A percentile compares a stretch with the other conserved stretches of the same genome.
These are phyloP conservation scores for Amazona guildingii DNA, from an alignment of 2,113 vertebrate species.

Conservation along the genomic window DNA sequence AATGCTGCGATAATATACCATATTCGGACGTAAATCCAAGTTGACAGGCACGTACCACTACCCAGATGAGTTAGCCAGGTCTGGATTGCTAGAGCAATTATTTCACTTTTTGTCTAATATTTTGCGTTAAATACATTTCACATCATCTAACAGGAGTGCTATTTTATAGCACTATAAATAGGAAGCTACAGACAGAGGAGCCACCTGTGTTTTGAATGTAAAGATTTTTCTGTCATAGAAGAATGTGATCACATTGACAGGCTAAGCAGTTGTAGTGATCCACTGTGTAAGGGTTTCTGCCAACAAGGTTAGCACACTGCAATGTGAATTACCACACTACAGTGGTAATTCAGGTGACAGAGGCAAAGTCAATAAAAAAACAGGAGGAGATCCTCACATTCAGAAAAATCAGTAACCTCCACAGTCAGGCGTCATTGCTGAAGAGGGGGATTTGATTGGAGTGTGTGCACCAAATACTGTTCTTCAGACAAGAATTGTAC, in stretches of 20 bases:
- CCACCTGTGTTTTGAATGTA: not conserved
- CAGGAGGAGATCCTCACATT: not conserved
- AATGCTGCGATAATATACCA: not conserved
- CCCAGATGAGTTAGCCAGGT: not conserved
- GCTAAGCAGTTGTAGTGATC: not conserved
- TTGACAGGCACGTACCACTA: not conserved
- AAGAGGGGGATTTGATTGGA: not conserved
- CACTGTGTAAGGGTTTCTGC: not conserved
- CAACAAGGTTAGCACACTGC: not conserved
- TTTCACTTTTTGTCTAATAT: not conserved
- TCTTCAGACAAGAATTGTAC: not conserved
- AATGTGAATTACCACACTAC: not conserved
- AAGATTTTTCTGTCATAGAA: not conserved
- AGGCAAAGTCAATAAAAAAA: not conserved
- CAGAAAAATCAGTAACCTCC: not conserved
- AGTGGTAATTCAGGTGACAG: not conserved
- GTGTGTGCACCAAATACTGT: not conserved
- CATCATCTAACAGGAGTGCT: not conserved
- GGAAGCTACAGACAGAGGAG: not conserved
- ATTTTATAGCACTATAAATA: not conserved
- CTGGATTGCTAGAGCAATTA: not conserved
- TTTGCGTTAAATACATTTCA: not conserved
- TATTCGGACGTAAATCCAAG: not conserved
- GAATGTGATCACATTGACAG: not conserved
- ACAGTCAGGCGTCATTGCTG: not conserved